Base-by-base conservation (phyloP, 2,888 invertebrate genomes). In the Nemoura dubitans region DNA sequence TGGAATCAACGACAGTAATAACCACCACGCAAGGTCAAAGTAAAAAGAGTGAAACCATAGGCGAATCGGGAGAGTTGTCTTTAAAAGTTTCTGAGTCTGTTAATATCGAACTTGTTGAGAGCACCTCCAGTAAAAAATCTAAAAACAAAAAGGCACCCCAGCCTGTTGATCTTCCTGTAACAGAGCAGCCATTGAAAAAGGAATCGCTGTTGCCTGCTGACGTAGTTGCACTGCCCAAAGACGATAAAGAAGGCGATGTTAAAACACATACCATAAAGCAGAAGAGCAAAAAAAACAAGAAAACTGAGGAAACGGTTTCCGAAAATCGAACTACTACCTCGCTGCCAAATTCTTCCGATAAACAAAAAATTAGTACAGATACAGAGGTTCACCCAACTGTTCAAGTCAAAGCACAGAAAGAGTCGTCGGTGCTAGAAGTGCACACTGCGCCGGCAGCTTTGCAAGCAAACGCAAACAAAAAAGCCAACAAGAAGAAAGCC, bases 241-340 rank as follows among this genome's bases (percentile, higher is more conserved):
- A 21, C 21, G 21, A 59, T 21, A 59, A 59, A 59, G 59, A 59
- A 7, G 59, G 14, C 14, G 21, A 59, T 10, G 21, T 7, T 59
- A 89, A 86, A 89, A 89, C 83, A 89, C 89, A 83, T 86, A 87
- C 30, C 29, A 83, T 21, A 88, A 88, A 86, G 83, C 7, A 28
- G 36, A 59, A 86, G 82, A 85, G 87, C 87, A 84, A 86, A n/a
- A 88, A 86, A 28, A 86, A 86, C n/a, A 87, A 26, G 27, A 87
- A 86, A 27, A 29, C 76, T 21, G 28, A 59, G 85, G 86, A 85
- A 80, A n/a, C n/a, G n/a, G n/a, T n/a, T n/a, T n/a, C n/a, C n/a
- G n/a, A n/a, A n/a, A n/a, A n/a, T n/a, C n/a, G n/a, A n/a, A n/a
- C n/a, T n/a, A n/a, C n/a, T n/a, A n/a, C n/a, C n/a, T n/a, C n/a